These are phyloP conservation scores for Phoxinus dragarum DNA, from an alignment of 2,797 vertebrate species.

Conservation along the genomic window DNA sequence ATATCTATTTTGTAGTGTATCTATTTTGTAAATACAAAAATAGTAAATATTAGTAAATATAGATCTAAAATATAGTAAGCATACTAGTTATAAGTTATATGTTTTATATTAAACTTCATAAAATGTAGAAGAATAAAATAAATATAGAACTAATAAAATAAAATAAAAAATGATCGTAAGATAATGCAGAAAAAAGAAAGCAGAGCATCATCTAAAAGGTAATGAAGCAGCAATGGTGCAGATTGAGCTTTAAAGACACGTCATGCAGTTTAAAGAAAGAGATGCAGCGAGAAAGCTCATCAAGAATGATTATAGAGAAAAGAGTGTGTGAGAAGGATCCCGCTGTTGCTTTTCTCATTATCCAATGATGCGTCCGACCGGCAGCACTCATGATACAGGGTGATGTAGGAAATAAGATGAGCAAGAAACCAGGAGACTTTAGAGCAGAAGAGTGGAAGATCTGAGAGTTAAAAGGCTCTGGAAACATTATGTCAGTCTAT, in stretches of 20 bases:
- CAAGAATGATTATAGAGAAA: constrained; percentile 47
- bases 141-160: neutral
- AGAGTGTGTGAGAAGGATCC: constrained; percentile 43
- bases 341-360: constrained; percentile 33
- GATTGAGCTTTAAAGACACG: constrained; percentile 39
- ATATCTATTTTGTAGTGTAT: no score
- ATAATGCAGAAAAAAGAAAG: neutral
- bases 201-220: constrained; percentile 2
- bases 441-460: constrained; percentile 20
- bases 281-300: constrained; percentile 44
- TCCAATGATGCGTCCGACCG: constrained; percentile 4
- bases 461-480: constrained; percentile 63
- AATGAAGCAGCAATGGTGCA: constrained; percentile 5
- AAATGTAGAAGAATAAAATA: neutral
- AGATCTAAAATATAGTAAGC: neutral
- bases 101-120: neutral
- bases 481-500: constrained; percentile 67
- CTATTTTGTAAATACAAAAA: no score
- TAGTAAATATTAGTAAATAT: neutral
- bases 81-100: neutral
- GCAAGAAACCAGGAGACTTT: constrained; percentile 53
- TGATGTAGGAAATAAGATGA: constrained; percentile 17
- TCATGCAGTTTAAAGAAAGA: constrained; percentile 53
- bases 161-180: neutral
- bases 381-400: constrained; percentile 2